Evolutionary conservation across 1,140 invertebrate genomes (phyloP).

Genomic region (Bombus waltoni): DNA sequence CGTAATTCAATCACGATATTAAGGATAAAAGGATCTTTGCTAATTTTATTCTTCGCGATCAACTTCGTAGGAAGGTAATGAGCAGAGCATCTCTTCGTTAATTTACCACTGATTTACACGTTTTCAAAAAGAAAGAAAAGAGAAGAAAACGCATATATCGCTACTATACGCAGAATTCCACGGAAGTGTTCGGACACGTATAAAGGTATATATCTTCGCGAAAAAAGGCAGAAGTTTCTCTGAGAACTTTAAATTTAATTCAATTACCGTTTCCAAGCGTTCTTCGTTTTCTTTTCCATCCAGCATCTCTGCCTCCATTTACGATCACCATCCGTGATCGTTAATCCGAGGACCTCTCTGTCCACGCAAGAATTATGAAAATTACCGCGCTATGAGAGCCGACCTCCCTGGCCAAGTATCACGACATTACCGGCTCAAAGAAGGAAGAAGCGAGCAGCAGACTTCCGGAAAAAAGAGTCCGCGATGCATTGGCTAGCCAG

Average conservation of each 20-base stretch:
- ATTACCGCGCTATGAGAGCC: background rate
- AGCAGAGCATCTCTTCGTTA: too few relatives aligned
- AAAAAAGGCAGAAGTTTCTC: background rate
- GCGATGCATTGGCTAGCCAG: conserved; percentile 6
- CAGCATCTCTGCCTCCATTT: background rate
- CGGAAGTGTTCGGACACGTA: too few relatives aligned
- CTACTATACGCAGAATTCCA: too few relatives aligned
- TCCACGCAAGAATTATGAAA: conserved; percentile 30
- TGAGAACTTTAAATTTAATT: background rate
- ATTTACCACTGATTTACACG: too few relatives aligned
- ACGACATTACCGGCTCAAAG: conserved; percentile 10
- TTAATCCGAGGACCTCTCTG: background rate
- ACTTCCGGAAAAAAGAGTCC: conserved; percentile 7
- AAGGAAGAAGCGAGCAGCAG: background rate
- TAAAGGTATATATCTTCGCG: too few relatives aligned
- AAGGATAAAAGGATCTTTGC: too few relatives aligned
- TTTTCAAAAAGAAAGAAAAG: too few relatives aligned
- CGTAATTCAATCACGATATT: too few relatives aligned
- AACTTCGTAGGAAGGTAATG: too few relatives aligned
- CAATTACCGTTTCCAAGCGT: background rate
- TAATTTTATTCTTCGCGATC: too few relatives aligned
- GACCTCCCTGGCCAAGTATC: background rate
- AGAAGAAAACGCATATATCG: too few relatives aligned
- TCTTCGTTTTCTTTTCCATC: background rate
- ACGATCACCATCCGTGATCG: background rate